A percentile compares a stretch with the other conserved stretches of the same genome.
phyloP scores from a whole-genome alignment of 2,797 vertebrate genomes.

The Squalus acanthias region DNA sequence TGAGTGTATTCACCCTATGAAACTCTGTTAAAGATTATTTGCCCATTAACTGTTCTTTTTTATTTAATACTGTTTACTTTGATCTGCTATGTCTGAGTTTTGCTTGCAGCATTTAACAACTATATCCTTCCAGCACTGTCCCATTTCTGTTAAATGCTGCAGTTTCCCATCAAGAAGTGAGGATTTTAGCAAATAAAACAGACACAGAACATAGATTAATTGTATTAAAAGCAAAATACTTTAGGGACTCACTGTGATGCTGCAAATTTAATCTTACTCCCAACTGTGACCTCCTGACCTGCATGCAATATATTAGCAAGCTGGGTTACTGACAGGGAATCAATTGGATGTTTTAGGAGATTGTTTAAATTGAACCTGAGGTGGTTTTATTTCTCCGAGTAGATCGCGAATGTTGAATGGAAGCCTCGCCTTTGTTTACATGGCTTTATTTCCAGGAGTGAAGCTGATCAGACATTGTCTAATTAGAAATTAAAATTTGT shows the following conservation, averaged over 20 bases:
- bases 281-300: background rate
- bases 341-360: constrained; percentile 10
- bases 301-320: constrained; percentile 31
- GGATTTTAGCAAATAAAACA: background rate
- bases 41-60: background rate
- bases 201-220: background rate
- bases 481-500: background rate
- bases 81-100: background rate
- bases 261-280: constrained; percentile 17
- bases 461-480: background rate
- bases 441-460: background rate
- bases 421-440: background rate
- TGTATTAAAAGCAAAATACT: constrained; percentile 25
- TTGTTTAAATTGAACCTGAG: background rate
- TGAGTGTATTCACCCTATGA: background rate
- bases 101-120: background rate
- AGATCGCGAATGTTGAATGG: background rate
- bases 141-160: background rate
- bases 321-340: constrained; percentile 3
- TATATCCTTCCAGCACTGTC: background rate
- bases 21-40: background rate
- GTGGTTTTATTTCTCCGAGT: background rate
- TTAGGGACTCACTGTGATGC: background rate
- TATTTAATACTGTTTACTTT: background rate
- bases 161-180: background rate